Evolutionary conservation across 2,888 invertebrate species (phyloP).

Genomic region (Caenorhabditis sp.): DNA sequence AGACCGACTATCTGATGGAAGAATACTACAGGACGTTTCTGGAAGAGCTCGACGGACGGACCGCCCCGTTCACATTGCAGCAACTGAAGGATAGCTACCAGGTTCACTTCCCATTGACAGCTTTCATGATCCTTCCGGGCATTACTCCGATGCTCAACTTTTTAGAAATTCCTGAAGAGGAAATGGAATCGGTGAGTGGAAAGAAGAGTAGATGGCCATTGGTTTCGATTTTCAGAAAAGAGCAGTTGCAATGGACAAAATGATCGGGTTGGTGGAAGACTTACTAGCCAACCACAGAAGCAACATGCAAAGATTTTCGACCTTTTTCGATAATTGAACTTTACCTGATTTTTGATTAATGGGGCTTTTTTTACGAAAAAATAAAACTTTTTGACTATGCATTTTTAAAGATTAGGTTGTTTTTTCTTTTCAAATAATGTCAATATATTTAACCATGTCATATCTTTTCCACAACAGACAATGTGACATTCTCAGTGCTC

Average conservation of each 20-base stretch:
- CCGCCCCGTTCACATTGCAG: conserved; percentile 24
- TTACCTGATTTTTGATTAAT: background rate
- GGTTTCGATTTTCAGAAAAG: background rate
- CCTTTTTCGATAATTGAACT: conserved; percentile 8
- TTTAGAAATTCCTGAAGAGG: background rate
- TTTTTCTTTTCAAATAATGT: too few relatives aligned
- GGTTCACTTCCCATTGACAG: background rate
- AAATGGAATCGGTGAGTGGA: background rate
- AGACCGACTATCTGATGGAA: background rate
- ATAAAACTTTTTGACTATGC: too few relatives aligned
- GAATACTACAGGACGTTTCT: conserved; percentile 17
- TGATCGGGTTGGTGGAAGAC: conserved; percentile 35
- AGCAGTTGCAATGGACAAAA: conserved; percentile 20
- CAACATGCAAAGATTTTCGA: conserved; percentile 21
- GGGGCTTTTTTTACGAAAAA: too few relatives aligned
- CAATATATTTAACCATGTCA: too few relatives aligned
- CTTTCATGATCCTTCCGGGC: conserved; percentile 2
- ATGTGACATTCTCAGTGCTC: too few relatives aligned
- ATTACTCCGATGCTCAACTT: conserved; percentile 4
- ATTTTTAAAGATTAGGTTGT: too few relatives aligned
- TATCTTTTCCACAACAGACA: too few relatives aligned
- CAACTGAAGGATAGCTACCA: conserved; percentile 9
- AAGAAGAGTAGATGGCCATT: background rate
- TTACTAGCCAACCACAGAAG: background rate
- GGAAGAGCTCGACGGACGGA: conserved; percentile 1